Base-by-base conservation (phyloP, 1,140 invertebrate species). In the Heliconius hewitsoni region DNA sequence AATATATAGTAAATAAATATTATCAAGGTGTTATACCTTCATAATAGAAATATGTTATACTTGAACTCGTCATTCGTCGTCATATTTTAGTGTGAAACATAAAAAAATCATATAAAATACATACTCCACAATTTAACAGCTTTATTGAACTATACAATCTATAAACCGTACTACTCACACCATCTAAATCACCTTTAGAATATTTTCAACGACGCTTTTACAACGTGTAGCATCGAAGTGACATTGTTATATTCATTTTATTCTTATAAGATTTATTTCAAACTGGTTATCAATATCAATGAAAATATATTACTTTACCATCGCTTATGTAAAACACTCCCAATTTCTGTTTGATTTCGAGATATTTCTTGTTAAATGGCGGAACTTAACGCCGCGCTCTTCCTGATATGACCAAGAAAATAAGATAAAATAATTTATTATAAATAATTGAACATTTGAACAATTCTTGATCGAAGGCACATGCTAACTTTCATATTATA, bases 171-270 rank as follows among this genome's bases (percentile, higher is more conserved):
- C n/a, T 71, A 55, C 74, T 71, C 46, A 66, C 46, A 50, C 13
- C 73, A 55, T 34, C 27, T 19, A 74, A 70, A 74, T 39, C 73
- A 79, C 78, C 78, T 75, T 79, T 75, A 3, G 13, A 79, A 75
- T 74, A 73, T 74, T 50, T 39, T 57, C 50, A 74, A 66, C 72
- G 77, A 71, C 46, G 66, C 71, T 79, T 76, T 79, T 79, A 79
- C 50, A 75, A 60, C 78, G 70, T 75, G 18, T 46, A 73, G 42
- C 34, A 42, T 52, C 50, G 60, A 19, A 72, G 18, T 73, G 74
- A 80, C 78, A 80, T 80, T 76, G 78, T 80, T 80, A 70, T 34
- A 80, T 70, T 76, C 73, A 72, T 80, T 80, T 80, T 80, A 80
- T 80, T 80, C 37, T 74, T 13, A 30, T 66, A 66, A 66, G 60